These are phyloP conservation scores for Dendropsophus ebraccatus DNA, from an alignment of 2,113 vertebrate species.

Conservation along the genomic window DNA sequence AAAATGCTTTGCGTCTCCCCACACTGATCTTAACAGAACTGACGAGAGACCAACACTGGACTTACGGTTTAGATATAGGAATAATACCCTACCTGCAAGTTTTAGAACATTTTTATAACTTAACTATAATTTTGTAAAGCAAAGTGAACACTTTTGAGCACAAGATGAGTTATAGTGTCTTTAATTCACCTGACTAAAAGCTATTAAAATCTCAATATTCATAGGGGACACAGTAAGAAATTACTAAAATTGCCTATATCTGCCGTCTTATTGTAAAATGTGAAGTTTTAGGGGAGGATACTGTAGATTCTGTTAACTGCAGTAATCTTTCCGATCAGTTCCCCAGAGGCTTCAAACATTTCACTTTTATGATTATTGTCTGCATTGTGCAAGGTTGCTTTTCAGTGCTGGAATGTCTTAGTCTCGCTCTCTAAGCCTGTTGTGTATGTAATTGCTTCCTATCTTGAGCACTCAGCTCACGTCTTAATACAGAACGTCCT, in stretches of 20 bases:
- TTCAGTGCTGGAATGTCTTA: slow-evolving; percentile 16
- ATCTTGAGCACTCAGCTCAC: slow-evolving; percentile 18
- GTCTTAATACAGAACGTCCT: not conserved
- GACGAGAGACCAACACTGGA: too few relatives aligned
- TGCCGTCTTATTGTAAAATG: not conserved
- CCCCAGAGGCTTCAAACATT: slow-evolving; percentile 9
- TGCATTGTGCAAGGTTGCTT: slow-evolving; percentile 50
- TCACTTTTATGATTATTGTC: slow-evolving; percentile 46
- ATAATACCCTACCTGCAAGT: too few relatives aligned
- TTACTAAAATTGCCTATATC: not conserved
- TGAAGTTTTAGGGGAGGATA: not conserved
- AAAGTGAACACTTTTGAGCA: not conserved
- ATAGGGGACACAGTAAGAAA: not conserved
- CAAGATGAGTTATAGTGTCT: not conserved
- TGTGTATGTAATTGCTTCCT: slow-evolving; percentile 43
- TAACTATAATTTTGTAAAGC: not conserved
- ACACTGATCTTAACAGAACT: too few relatives aligned
- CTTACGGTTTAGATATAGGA: too few relatives aligned
- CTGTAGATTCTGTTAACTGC: slow-evolving; percentile 18
- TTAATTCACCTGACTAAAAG: not conserved
- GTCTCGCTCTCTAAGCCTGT: slow-evolving; percentile 37
- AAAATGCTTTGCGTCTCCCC: too few relatives aligned
- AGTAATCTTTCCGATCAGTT: slow-evolving; percentile 2
- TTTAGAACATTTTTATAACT: too few relatives aligned
- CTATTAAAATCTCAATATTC: not conserved